Conservation (phyloP, 2,888 invertebrate species). For the Opisthograptis luteolata region DNA sequence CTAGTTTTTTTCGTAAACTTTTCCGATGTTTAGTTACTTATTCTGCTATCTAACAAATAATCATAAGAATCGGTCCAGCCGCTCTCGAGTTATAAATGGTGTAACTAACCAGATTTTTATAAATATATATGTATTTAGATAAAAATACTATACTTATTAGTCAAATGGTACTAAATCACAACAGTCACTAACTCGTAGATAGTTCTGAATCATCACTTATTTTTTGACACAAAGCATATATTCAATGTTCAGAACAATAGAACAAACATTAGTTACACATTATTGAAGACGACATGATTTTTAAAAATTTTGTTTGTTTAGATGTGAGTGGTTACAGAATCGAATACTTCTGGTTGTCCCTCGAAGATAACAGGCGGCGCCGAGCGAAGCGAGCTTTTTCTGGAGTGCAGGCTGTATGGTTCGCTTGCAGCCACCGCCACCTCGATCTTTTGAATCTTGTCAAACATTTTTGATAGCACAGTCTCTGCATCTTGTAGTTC, state of each 20-base stretch:
- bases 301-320: conserved; percentile 13
- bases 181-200: conserved; percentile 2
- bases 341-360: conserved; percentile 35
- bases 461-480: conserved; percentile 44
- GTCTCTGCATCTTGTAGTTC: conserved; percentile 50
- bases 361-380: conserved; percentile 38
- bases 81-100: too few relatives aligned
- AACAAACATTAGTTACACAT: conserved; percentile 13
- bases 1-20: too few relatives aligned
- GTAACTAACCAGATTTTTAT: too few relatives aligned
- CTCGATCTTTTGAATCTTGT: conserved; percentile 59
- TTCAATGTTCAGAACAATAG: conserved; percentile 9
- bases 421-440: conserved; percentile 34
- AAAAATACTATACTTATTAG: too few relatives aligned
- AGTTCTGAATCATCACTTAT: conserved; percentile 16
- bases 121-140: too few relatives aligned
- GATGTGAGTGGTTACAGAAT: conserved; percentile 33
- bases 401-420: conserved; percentile 43
- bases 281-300: conserved; percentile 8
- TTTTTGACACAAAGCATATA: conserved; percentile 13
- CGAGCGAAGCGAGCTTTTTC: conserved; percentile 40
- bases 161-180: not conserved
- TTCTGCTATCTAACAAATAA: too few relatives aligned
- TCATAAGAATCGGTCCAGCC: too few relatives aligned
- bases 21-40: too few relatives aligned